These are phyloP conservation scores for Elaphurus davidianus DNA, from an alignment of 2,113 vertebrate genomes.

Conservation along the genomic window DNA sequence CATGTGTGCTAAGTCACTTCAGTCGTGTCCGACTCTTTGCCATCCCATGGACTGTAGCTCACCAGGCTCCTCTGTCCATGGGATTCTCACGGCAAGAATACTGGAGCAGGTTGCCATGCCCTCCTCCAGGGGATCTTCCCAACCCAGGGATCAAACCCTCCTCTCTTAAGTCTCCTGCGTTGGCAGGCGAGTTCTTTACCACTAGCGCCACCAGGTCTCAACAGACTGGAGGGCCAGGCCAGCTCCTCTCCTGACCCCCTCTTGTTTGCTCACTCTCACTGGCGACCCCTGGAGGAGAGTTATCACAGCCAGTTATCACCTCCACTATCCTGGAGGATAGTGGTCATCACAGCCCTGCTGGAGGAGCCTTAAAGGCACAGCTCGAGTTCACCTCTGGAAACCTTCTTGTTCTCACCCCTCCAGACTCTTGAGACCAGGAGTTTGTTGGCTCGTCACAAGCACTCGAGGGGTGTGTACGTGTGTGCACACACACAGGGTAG, in stretches of 20 bases:
- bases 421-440: neutral
- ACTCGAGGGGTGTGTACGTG: fast-evolving
- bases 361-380: neutral
- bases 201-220: neutral
- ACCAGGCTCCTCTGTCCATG: neutral
- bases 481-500: no score
- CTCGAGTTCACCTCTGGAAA: neutral
- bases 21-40: neutral
- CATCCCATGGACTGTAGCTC: neutral
- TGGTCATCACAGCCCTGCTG: fast-evolving
- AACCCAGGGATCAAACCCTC: neutral
- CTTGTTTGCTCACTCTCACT: neutral
- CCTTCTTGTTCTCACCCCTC: neutral
- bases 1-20: neutral
- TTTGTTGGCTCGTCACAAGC: neutral
- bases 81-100: neutral
- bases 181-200: neutral
- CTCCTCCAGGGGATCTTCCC: neutral
- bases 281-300: neutral
- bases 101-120: neutral
- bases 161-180: neutral
- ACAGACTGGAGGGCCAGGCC: neutral
- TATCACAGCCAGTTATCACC: neutral
- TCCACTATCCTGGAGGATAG: neutral
- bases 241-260: neutral